Percentiles rank a stretch among this genome's conserved stretches.
phyloP scores from a whole-genome alignment of 2,888 invertebrate genomes.

The Amblyteles armatorius region DNA sequence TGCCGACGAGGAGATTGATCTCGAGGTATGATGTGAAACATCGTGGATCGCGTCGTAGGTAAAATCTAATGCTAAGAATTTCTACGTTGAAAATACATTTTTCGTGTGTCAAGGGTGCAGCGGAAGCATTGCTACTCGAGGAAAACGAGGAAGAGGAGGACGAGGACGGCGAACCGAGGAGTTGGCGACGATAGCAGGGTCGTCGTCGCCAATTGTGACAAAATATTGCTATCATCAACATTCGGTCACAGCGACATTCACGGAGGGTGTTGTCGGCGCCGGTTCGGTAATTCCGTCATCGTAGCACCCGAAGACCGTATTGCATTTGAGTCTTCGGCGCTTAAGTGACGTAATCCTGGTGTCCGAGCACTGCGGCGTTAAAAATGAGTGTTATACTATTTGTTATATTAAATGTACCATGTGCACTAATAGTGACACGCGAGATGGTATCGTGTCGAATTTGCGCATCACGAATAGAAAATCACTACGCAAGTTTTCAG shows the following conservation, averaged over 20 bases:
- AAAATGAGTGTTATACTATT: conserved; percentile 82
- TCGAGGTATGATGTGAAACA: conserved; percentile 77
- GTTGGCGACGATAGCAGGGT: conserved; percentile 94
- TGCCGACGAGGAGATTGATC: conserved; percentile 81
- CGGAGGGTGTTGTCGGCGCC: conserved; percentile 72
- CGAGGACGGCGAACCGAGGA: conserved; percentile 92
- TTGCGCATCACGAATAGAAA: conserved; percentile 71
- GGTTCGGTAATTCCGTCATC: conserved; percentile 73
- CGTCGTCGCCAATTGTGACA: conserved; percentile 72
- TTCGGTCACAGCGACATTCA: conserved; percentile 75
- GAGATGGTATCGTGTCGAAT: conserved; percentile 65
- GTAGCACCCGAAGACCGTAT: conserved; percentile 73
- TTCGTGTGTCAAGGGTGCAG: conserved; percentile 77
- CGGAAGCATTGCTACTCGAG: conserved; percentile 90
- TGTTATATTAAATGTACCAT: conserved; percentile 77
- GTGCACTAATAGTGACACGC: conserved; percentile 65
- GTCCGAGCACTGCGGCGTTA: conserved; percentile 75
- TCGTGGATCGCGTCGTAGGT: not conserved
- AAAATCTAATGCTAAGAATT: conserved; percentile 6
- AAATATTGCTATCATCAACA: conserved; percentile 64
- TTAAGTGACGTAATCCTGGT: conserved; percentile 65
- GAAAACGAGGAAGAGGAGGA: conserved; percentile 96
- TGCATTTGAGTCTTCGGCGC: conserved; percentile 71
- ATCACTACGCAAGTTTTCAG: conserved; percentile 77
- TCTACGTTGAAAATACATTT: conserved; percentile 16